Percentiles rank a stretch among this genome's conserved stretches.
These are phyloP conservation scores for Ceratina calcarata DNA, from an alignment of 1,140 invertebrate species.

Conservation along the genomic window DNA sequence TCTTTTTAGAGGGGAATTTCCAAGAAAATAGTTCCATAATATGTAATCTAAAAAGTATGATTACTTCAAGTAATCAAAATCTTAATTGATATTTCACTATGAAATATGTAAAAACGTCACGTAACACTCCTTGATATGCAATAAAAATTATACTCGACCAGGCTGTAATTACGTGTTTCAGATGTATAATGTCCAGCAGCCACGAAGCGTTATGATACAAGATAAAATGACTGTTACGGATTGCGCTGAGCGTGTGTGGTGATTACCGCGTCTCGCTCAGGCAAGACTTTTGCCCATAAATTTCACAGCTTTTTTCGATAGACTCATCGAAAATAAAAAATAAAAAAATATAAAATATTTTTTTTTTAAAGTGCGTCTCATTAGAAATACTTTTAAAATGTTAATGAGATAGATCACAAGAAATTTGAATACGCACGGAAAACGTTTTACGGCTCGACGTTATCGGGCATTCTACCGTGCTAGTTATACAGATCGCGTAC, in stretches of 20 bases:
- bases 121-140: background rate
- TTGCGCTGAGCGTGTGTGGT: background rate
- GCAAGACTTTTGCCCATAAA: background rate
- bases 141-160: background rate
- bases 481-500: background rate
- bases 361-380: too few relatives aligned
- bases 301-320: background rate
- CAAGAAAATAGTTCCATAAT: too few relatives aligned
- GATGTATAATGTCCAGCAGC: background rate
- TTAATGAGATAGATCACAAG: too few relatives aligned
- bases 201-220: background rate
- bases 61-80: too few relatives aligned
- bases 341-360: background rate
- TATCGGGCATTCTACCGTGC: conserved; percentile 26
- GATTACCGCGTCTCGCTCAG: conserved; percentile 1
- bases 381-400: too few relatives aligned
- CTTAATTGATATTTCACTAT: too few relatives aligned
- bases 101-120: background rate
- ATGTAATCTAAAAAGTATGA: too few relatives aligned
- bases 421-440: background rate
- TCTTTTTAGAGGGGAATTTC: too few relatives aligned
- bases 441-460: background rate
- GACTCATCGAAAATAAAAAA: background rate
- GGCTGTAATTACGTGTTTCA: conserved; percentile 7
- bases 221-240: background rate